phyloP scores from a whole-genome alignment of 2,797 vertebrate species.

The Thalassophryne amazonica region DNA sequence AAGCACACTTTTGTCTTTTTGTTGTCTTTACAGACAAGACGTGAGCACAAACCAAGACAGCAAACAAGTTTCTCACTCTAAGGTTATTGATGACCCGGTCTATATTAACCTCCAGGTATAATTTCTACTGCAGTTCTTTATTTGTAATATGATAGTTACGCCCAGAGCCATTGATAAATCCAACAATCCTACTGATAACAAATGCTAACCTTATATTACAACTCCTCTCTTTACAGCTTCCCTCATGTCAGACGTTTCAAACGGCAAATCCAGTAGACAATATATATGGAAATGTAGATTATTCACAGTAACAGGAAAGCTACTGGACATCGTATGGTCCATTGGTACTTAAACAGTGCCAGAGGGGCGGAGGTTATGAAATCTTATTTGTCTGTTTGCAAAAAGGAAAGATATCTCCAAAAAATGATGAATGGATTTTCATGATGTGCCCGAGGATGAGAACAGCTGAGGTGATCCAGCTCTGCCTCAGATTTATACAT shows the following conservation, averaged over 20 bases:
- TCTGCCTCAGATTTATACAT: too few relatives aligned
- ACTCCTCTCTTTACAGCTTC: conserved; percentile 34
- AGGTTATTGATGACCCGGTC: conserved; percentile 49
- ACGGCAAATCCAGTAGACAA: neutral
- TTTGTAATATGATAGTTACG: neutral
- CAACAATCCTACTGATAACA: neutral
- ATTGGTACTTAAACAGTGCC: neutral
- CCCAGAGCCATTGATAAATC: neutral
- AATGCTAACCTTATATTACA: neutral
- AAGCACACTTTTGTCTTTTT: neutral
- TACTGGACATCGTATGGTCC: neutral
- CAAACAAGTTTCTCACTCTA: neutral
- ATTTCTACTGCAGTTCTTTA: neutral
- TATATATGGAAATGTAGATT: conserved; percentile 53
- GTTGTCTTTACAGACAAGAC: conserved; percentile 27
- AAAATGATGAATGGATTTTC: too few relatives aligned
- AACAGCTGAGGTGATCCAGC: too few relatives aligned
- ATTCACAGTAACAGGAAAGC: neutral
- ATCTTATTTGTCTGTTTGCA: too few relatives aligned
- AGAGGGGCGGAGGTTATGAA: too few relatives aligned
- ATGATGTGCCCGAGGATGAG: too few relatives aligned
- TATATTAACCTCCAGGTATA: conserved; percentile 57
- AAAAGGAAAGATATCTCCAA: too few relatives aligned
- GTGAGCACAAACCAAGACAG: neutral
- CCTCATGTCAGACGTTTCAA: neutral